Evolutionary conservation across 1,140 invertebrate species (phyloP), one percentile per base, ranked within the genome.

Genomic region (Vollenhovia emeryi): DNA sequence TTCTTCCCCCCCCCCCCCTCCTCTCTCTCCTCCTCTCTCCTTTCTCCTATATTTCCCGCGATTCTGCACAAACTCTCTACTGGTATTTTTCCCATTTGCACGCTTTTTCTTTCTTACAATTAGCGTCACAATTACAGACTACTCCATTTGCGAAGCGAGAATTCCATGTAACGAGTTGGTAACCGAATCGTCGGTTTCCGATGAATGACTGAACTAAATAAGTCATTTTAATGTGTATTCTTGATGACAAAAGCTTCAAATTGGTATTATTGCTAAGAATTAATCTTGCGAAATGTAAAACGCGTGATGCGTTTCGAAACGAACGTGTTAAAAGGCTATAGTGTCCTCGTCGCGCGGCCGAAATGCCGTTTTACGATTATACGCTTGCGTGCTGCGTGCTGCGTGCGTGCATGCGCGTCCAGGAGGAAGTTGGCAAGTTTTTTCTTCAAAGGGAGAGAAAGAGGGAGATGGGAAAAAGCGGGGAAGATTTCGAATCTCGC

Each of bases 1-100:
- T 7, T 45, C n/a, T 66, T 68, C 5, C 55, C 68, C 59, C 45
- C 71, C 64, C 30, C 30, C 27, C n/a, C 66, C 48, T 24, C 30
- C 24, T 13, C 27, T 71, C 24, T 24, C 55, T 30, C 30, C 40
- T 21, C 6, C 60, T 64, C 13, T 4, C 9, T 64, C 8, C n/a
- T 45, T 36, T n/a, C n/a, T n/a, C n/a, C n/a, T n/a, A n/a, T n/a
- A n/a, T n/a, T 62, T 48, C 60, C 57, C 24, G 33, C 18, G 30
- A 30, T 64, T 43, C 15, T n/a, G 18, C 18, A 8, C 21, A 33
- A 30, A 5, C 18, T 76, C 48, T 80, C 60, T 52, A 60, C 62
- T 4, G 69, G 18, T 57, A 50, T 79, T 85, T 85, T 80, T 86
- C 50, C 55, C 64, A 59, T 43, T 27, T 45, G 24, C 27, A 43